Conservation (phyloP, 2,113 vertebrate genomes). For the Sprattus sprattus region DNA sequence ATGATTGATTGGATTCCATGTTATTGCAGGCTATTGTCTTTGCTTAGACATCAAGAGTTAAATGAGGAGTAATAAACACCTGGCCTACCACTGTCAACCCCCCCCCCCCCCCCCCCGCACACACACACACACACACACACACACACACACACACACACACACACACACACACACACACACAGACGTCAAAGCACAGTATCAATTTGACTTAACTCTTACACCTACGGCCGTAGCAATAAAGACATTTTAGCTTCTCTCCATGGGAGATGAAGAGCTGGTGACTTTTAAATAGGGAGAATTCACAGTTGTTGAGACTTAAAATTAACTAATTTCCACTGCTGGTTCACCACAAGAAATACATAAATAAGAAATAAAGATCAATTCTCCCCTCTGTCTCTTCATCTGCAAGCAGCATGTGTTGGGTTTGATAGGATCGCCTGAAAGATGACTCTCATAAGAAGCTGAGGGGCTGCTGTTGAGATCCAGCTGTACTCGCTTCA, state of each 20-base stretch:
- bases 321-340: neutral
- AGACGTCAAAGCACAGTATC: neutral
- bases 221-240: neutral
- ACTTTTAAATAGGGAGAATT: neutral
- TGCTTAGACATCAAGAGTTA: neutral
- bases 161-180: neutral
- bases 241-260: neutral
- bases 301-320: neutral
- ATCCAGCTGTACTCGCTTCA: constrained; percentile 47
- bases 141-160: neutral
- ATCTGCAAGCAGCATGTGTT: constrained; percentile 13
- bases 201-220: neutral
- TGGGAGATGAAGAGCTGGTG: neutral
- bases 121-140: neutral
- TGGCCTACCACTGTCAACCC: neutral
- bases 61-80: neutral
- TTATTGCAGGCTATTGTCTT: neutral
- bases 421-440: constrained; percentile 38
- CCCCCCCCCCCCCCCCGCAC: neutral
- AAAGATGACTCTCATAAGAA: constrained; percentile 49
- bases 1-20: neutral
- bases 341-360: neutral
- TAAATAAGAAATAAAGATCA: neutral
- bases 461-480: constrained; percentile 60
- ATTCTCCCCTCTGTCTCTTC: neutral